Evolutionary conservation across 37 sponge, comb jelly and placozoan genomes (phyloP).

Genomic region (Bolinopsis microptera): DNA sequence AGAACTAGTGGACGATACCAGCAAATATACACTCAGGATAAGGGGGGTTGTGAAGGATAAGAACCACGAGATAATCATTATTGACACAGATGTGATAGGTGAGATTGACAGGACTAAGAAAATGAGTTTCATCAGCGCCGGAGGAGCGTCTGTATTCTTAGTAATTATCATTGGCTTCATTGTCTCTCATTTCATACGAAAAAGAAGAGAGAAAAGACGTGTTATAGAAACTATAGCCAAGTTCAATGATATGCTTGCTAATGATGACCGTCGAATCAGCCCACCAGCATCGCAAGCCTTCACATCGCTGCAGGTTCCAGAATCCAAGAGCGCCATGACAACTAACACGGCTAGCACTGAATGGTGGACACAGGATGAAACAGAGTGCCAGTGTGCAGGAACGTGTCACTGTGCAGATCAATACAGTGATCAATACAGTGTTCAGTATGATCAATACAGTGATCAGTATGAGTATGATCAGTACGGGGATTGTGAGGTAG

Average conservation of each 20-base stretch:
- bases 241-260: background rate
- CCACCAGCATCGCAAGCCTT: background rate
- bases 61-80: background rate
- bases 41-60: background rate
- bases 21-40: background rate
- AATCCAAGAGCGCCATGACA: background rate
- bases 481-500: no score
- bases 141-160: background rate
- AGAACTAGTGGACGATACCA: background rate
- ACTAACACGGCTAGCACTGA: background rate
- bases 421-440: background rate
- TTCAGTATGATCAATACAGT: no score
- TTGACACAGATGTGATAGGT: background rate
- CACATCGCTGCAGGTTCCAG: background rate
- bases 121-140: background rate
- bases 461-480: no score
- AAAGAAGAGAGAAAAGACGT: background rate
- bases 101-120: background rate
- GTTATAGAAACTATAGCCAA: background rate
- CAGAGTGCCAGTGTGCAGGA: background rate
- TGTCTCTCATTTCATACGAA: background rate
- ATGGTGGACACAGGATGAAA: background rate
- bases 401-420: background rate
- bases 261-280: background rate
- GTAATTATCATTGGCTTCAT: background rate